phyloP scores from a whole-genome alignment of 2,113 vertebrate genomes.

The Chrysemys picta region DNA sequence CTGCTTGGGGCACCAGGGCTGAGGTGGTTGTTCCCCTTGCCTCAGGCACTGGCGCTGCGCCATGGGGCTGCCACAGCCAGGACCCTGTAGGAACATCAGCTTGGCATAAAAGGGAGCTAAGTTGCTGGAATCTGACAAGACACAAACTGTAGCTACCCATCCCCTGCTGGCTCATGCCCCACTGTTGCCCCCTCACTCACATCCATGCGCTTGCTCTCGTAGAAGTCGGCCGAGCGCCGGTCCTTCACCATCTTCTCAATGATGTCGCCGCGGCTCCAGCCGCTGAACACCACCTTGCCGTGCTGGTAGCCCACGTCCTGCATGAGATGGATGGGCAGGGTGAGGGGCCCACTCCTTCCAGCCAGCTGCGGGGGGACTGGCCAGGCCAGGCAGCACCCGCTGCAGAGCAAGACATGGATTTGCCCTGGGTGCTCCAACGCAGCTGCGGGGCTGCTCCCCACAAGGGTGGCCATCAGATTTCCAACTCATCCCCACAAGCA shows the following conservation, averaged over 20 bases:
- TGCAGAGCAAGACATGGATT: neutral
- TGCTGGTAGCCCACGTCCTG: slow-evolving; percentile 94
- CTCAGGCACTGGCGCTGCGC: neutral
- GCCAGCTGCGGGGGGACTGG: too few relatives aligned
- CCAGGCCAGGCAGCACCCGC: neutral
- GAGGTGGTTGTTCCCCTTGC: neutral
- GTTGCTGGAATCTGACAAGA: neutral
- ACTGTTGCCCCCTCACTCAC: slow-evolving; percentile 76
- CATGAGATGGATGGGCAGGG: neutral
- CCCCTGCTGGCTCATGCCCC: rapidly evolving
- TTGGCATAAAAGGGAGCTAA: neutral
- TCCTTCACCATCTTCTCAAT: slow-evolving; percentile 95
- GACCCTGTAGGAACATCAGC: too few relatives aligned
- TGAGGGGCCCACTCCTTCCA: neutral
- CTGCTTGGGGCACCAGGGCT: neutral
- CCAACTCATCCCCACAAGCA: neutral
- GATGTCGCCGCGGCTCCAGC: slow-evolving; percentile 90
- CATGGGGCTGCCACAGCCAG: too few relatives aligned
- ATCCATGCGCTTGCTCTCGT: slow-evolving; percentile 88
- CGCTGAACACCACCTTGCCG: slow-evolving; percentile 90
- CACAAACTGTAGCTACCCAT: neutral
- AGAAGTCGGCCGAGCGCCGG: slow-evolving; percentile 88
- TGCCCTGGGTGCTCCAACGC: neutral
- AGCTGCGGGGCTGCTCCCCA: neutral
- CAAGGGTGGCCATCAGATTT: neutral